Base-by-base conservation (phyloP, 1,140 invertebrate species). In the Tetraneura akinire region DNA sequence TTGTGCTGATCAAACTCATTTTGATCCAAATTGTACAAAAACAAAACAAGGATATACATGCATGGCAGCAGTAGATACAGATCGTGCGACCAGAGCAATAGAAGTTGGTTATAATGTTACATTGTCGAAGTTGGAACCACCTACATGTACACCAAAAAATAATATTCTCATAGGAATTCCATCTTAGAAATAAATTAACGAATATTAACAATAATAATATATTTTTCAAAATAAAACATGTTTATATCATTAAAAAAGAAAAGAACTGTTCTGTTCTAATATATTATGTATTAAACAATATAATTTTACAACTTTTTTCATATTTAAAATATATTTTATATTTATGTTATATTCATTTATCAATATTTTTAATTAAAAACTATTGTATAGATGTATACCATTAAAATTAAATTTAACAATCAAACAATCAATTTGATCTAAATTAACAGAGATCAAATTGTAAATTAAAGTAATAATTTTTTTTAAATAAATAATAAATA, bases 61-160 rank as follows among this genome's bases (percentile, higher is more conserved):
- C 84, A 98, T 97, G 95, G 89, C 90, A 37, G 87, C 94, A 47
- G 92, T 98, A 80, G 96, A 98, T 84, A 92, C 91, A 0, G 96
- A 98, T 85, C 88, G 96, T 80, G 91, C 89, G 80, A 84, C 91
- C 42, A 88, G 91, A 70, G 94, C 94, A 16, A 86, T 90, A 85
- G 90, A 94, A 83, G 87, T 87, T 84, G 92, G 91, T 0, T 98
- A 97, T 85, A 84, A 85, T 81, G 92, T 96, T 3, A 88, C 88
- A 81, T 86, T 98, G 53, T 90, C 90, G 14, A 92, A 92, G 83
- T 86, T 97, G 8, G 87, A 90, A 83, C 94, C 95, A 29, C 86
- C 90, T 60, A 89, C 90, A 73, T 97, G 95, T 86, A 94, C 96
- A 66, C 94, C 94, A 78, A 97, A 98, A 87, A 97, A 98, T 89